Conservation (phyloP, 1,140 invertebrate genomes). For the Drosophila punjabiensis region DNA sequence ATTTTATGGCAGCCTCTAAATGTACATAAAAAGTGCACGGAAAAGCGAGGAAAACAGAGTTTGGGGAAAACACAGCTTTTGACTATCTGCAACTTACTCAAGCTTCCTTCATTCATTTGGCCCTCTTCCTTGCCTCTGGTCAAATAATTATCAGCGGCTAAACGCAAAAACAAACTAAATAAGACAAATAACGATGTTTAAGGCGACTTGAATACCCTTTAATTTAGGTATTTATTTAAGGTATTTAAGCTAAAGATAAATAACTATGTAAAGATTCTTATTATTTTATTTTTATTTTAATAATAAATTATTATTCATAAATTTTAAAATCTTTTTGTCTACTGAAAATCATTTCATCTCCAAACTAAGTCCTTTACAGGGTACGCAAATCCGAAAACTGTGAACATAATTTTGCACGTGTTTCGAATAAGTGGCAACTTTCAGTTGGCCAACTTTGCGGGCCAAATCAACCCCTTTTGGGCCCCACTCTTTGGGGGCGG, state of each 20-base stretch:
- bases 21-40: neutral
- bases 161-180: constrained; percentile 32
- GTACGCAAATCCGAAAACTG: constrained; percentile 41
- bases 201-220: neutral
- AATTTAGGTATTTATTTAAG: neutral
- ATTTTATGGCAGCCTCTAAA: constrained; percentile 15
- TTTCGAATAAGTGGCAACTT: constrained; percentile 78
- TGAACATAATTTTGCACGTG: constrained; percentile 80
- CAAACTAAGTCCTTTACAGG: neutral
- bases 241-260: too few species aligned
- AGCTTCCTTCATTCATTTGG: constrained; percentile 1
- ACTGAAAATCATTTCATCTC: neutral
- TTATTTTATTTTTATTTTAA: too few species aligned
- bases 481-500: constrained; percentile 10
- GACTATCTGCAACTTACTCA: constrained; percentile 11
- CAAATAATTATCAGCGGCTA: constrained; percentile 60
- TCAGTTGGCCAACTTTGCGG: constrained; percentile 50
- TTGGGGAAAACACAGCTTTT: constrained; percentile 8
- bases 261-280: too few species aligned
- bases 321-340: too few species aligned
- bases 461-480: neutral
- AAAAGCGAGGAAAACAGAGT: neutral
- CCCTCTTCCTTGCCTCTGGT: constrained; percentile 1
- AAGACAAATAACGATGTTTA: neutral
- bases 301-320: too few species aligned